Conservation (phyloP, 2,888 invertebrate genomes). For the Lobophora halterata region DNA sequence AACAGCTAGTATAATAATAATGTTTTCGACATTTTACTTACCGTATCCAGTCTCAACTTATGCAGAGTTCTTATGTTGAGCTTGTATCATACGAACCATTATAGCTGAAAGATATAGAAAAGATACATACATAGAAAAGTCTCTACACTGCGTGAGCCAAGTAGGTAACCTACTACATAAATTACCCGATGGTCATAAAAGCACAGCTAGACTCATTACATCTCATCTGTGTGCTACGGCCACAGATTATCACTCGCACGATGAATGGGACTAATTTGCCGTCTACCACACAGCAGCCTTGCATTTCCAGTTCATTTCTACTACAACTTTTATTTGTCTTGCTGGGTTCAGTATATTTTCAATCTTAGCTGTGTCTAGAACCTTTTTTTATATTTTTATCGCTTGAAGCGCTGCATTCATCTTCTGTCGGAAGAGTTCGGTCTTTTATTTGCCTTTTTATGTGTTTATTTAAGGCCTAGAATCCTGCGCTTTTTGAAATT, state of each 20-base stretch:
- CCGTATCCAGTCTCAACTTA: no score
- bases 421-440: slow-evolving; percentile 17
- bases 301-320: slow-evolving; percentile 38
- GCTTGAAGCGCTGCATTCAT: slow-evolving; percentile 23
- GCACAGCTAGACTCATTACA: slow-evolving; percentile 14
- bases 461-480: no score
- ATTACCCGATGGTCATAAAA: no score
- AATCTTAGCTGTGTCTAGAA: slow-evolving; percentile 22
- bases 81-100: no score
- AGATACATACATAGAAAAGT: no score
- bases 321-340: slow-evolving; percentile 31
- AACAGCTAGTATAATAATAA: no score
- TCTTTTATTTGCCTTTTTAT: slow-evolving; percentile 16
- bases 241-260: slow-evolving; percentile 42
- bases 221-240: slow-evolving; percentile 39
- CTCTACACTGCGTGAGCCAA: no score
- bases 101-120: no score
- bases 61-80: no score
- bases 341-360: slow-evolving; percentile 24
- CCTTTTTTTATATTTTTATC: slow-evolving; percentile 21
- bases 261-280: slow-evolving; percentile 51
- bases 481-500: no score
- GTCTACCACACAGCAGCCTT: slow-evolving; percentile 32
- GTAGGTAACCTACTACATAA: no score
- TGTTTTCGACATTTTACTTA: no score